Evolutionary conservation across 2,888 invertebrate genomes (phyloP), one percentile per base, ranked within the genome.

Genomic region (Apamea monoglypha): DNA sequence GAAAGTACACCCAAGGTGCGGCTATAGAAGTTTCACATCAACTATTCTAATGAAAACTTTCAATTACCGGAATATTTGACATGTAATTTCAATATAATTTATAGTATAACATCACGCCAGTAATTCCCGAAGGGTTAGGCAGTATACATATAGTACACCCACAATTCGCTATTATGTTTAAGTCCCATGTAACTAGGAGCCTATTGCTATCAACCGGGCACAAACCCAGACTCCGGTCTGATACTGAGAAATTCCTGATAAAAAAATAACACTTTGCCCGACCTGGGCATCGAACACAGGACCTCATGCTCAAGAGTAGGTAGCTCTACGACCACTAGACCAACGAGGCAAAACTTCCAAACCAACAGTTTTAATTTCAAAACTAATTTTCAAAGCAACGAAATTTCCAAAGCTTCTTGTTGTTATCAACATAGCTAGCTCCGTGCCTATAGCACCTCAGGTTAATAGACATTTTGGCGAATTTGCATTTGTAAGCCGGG

Each of bases 401-500:
- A 47, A 32, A 40, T 18, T 53, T 25, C 21, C 21, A 50, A 40
- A 53, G 2, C 25, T 12, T 64, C 64, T 44, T 18, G 25, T 29
- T 63, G 14, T 29, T 12, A 16, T n/a, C 10, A 61, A 71, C 29
- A 50, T 63, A 16, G 12, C 82, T 75, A 71, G 4, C 61, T 76
- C 64, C 32, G 14, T 16, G 56, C 16, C 32, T 72, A 64, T 29
- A 66, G 72, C 64, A 40, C 63, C 32, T 16, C 74, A 72, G 63
- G 68, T 72, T 74, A 25, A 44, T 75, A 71, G 69, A 47, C 67
- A 74, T 70, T 74, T 76, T 59, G 7, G 1, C 0, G 40, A 74
- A 83, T 82, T 84, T 72, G 68, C 83, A 82, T 86, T 71, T 71
- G 29, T 77, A 64, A 74, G 36, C 32, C 75, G 29, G 40, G 32